These are phyloP conservation scores for Cynocephalus volans DNA, from an alignment of 2,113 vertebrate genomes.

Conservation along the genomic window DNA sequence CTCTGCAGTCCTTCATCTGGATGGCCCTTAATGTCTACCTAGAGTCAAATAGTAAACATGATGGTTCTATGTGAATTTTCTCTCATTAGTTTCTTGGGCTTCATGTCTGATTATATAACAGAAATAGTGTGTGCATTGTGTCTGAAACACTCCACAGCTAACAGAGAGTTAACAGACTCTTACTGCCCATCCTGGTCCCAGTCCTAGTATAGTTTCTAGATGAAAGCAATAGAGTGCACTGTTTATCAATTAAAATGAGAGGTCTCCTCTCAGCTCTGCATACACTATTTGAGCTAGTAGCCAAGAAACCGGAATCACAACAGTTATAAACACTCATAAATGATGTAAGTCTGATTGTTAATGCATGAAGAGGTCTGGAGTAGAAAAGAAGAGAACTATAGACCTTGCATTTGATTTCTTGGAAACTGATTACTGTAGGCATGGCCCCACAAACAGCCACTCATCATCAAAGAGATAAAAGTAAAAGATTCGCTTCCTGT, in stretches of 20 bases:
- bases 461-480: slow-evolving; percentile 50
- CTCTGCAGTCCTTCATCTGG: background rate
- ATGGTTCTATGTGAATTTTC: background rate
- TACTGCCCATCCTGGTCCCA: background rate
- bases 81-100: slow-evolving; percentile 26
- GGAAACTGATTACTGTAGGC: slow-evolving; percentile 3
- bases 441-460: background rate
- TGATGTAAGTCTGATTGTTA: slow-evolving; percentile 11
- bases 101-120: background rate
- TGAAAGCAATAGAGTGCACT: background rate
- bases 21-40: background rate
- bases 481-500: slow-evolving; percentile 56
- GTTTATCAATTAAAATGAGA: background rate
- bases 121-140: background rate
- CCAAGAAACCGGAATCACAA: background rate
- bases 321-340: background rate
- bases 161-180: background rate
- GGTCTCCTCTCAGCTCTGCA: background rate
- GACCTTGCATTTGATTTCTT: slow-evolving; percentile 53
- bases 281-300: background rate
- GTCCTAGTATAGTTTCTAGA: background rate
- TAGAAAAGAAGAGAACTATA: background rate
- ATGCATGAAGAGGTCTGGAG: background rate
- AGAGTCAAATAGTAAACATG: background rate
- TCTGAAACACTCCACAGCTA: slow-evolving; percentile 27